phyloP scores from a whole-genome alignment of 2,888 invertebrate species.

The Tortricodes alternella region DNA sequence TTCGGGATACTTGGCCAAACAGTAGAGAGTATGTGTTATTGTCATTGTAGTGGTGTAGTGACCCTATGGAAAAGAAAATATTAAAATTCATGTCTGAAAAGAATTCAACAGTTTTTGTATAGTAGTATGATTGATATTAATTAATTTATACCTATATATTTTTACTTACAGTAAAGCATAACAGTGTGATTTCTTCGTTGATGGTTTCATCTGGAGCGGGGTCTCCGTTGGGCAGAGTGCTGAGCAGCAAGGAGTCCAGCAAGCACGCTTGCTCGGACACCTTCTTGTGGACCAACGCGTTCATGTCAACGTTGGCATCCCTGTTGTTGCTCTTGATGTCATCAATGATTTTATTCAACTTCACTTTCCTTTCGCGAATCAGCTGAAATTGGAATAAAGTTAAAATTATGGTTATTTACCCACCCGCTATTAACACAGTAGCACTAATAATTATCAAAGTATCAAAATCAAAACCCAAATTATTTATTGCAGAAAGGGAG shows the following conservation, averaged over 20 bases:
- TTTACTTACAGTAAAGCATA: conserved; percentile 46
- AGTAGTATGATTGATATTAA: no score
- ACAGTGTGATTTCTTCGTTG: conserved; percentile 45
- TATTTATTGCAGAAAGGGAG: no score
- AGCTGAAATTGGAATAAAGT: conserved; percentile 41
- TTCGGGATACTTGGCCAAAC: conserved; percentile 43
- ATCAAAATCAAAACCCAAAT: no score
- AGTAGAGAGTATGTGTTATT: conserved; percentile 44
- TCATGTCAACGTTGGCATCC: conserved; percentile 33
- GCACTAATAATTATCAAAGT: no score
- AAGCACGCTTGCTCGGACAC: conserved; percentile 37
- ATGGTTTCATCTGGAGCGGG: conserved; percentile 43
- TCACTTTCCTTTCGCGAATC: conserved; percentile 38
- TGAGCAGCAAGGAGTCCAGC: conserved; percentile 44
- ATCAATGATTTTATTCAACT: conserved; percentile 37
- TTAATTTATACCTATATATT: no score
- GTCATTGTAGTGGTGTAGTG: conserved; percentile 49
- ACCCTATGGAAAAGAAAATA: conserved; percentile 35
- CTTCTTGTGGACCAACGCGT: conserved; percentile 34
- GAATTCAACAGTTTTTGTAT: no score
- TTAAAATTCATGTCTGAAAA: neutral
- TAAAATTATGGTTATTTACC: no score
- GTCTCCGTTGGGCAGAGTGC: conserved; percentile 40
- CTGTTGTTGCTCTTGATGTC: conserved; percentile 42
- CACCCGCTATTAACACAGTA: no score